phyloP scores from a whole-genome alignment of 2,797 vertebrate species.

The Malacoctenus gilli region DNA sequence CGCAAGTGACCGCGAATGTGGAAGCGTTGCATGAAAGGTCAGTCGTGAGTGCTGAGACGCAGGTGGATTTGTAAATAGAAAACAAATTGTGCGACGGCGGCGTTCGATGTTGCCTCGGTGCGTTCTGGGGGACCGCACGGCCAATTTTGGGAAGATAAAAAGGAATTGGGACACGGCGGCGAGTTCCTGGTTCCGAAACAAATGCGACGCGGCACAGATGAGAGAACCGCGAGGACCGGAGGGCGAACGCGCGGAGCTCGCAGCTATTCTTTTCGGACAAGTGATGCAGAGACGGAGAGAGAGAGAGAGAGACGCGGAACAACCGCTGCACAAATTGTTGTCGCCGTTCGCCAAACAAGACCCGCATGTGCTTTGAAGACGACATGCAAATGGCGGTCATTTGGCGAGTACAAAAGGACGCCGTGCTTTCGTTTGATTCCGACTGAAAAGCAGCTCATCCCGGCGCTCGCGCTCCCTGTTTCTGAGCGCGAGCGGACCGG shows the following conservation, averaged over 20 bases:
- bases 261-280: not conserved
- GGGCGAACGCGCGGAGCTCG: constrained; percentile 13
- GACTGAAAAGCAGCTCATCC: too few species aligned
- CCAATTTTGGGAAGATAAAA: constrained; percentile 51
- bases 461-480: too few species aligned
- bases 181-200: constrained; percentile 22
- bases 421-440: constrained; percentile 5
- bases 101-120: constrained; percentile 58
- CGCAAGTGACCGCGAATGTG: constrained; percentile 53
- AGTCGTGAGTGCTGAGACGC: constrained; percentile 53
- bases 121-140: constrained; percentile 38
- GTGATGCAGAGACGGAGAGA: constrained; percentile 4
- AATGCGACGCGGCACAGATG: constrained; percentile 30
- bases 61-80: constrained; percentile 78
- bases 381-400: not conserved
- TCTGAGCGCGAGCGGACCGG: too few species aligned
- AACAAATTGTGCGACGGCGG: constrained; percentile 66
- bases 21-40: constrained; percentile 64
- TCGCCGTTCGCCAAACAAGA: constrained; percentile 6
- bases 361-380: constrained; percentile 8
- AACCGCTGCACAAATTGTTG: constrained; percentile 3
- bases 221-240: constrained; percentile 7
- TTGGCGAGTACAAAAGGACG: constrained; percentile 25
- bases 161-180: constrained; percentile 51
- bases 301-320: not conserved